Evolutionary conservation across 2,113 vertebrate genomes (phyloP), one percentile per base, ranked within the genome.

Genomic region (Ciconia stormi): DNA sequence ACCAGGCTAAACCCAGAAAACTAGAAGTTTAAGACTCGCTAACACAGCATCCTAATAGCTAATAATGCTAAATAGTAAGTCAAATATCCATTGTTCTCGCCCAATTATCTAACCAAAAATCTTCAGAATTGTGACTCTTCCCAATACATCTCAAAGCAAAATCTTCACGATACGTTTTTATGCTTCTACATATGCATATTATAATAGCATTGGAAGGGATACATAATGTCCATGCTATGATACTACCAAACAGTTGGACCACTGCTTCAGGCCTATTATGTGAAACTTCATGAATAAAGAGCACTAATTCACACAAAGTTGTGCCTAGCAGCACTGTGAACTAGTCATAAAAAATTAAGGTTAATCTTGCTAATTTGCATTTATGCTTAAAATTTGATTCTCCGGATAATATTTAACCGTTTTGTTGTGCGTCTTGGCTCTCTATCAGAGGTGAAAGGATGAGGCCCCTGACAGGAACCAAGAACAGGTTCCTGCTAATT

Each of bases 181-280:
- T 30, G 11, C 50, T 58, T 30, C 27, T n/a, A 3, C 18, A 16
- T 7, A 6, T 3, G 6, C 42, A 7, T 15, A 20, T 47, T 3
- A 17, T 6, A 21, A 27, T 0, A 62, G 62, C 56, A 47, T 6
- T 20, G 46, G 46, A 42, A 49, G 30, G 36, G 52, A 55, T 2
- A 12, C 13, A 2, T 8, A 5, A 27, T 2, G 6, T 7, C 30
- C 20, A 1, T 8, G 16, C 4, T 7, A 32, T 17, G 13, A 63
- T 21, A 32, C 36, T 8, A 27, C 5, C 58, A 36, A 25, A 25
- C n/a, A 61, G 58, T 9, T 16, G 10, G 13, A 10, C 7, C 26
- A 3, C 32, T 23, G 34, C 30, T n/a, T 14, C 70, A 59, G 56
- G 15, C 38, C 20, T 40, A 3, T 20, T 32, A 9, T 1, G 3